Evolutionary conservation across 64 coral and sea anemone genomes (phyloP).

Genomic region (Dendronephthya gigantea): DNA sequence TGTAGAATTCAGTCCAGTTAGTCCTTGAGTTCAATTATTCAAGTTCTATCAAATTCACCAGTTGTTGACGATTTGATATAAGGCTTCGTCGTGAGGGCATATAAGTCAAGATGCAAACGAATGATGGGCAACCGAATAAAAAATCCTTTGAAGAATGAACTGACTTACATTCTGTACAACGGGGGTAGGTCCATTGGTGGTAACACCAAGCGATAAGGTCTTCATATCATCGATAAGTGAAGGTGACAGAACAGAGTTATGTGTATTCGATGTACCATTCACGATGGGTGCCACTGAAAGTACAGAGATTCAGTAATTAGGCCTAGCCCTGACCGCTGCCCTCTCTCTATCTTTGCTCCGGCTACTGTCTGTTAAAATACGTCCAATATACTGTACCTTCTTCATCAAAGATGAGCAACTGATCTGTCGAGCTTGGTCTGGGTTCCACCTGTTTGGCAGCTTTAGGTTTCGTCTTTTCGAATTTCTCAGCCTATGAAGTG

Average conservation of each 20-base stretch:
- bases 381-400: not conserved
- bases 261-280: not conserved
- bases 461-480: not conserved
- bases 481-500: not conserved
- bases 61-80: too few relatives aligned
- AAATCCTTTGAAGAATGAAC: not conserved
- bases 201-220: conserved; percentile 27
- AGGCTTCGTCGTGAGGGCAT: too few relatives aligned
- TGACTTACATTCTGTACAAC: not conserved
- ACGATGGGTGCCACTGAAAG: not conserved
- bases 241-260: conserved; percentile 35
- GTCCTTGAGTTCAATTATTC: too few relatives aligned
- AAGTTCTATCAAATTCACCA: too few relatives aligned
- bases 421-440: not conserved
- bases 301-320: not conserved
- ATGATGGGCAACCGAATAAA: too few relatives aligned
- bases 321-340: too few relatives aligned
- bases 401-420: not conserved
- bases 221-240: conserved; percentile 49
- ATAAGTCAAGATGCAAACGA: too few relatives aligned
- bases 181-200: not conserved
- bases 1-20: too few relatives aligned
- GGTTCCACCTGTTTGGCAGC: not conserved
- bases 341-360: too few relatives aligned
- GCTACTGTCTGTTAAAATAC: too few relatives aligned